Evolutionary conservation across 2,113 vertebrate species (phyloP), one percentile per base, ranked within the genome.

Genomic region (Sprattus sprattus): DNA sequence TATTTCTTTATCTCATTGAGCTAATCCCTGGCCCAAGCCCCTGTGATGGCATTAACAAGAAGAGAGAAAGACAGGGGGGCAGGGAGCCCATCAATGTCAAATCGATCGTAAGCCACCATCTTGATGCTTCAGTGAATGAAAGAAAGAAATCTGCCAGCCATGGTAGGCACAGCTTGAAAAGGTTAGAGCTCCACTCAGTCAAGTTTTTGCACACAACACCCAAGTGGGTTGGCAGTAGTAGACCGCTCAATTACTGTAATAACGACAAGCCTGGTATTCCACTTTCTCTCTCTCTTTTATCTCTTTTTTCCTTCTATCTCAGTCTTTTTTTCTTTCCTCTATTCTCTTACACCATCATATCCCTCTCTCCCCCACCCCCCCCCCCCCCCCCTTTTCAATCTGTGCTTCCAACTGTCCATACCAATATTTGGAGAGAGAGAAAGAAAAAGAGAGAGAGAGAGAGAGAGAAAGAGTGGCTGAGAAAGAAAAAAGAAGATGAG

Each of bases 41-140:
- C 88, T 89, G 64, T 85, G 52, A 88, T 81, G 75, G 67, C 60
- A 83, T 87, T 88, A 88, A 84, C 82, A 86, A 85, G 83, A 83
- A 81, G 78, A 18, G 49, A 64, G 50, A 49, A 22, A 67, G 75
- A 47, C 50, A 85, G 67, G 87, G 87, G 81, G 54, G 28, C 71
- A 78, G 71, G 32, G 25, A 78, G 32, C 71, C 49, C 52, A 52
- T 82, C 46, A 83, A 49, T 85, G 75, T 84, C 81, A 80, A 89
- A 88, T 86, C 81, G 83, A 81, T 45, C 54, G 39, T 32, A 49
- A 1, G 71, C 50, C 81, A 71, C 45, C 85, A 47, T 28, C 45
- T 78, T 67, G 82, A 28, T 71, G 60, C 22, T 78, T 78, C 11
- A 78, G 71, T 32, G 71, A 28, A 78, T 32, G 71, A 28, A 78